Evolutionary conservation across 2,888 invertebrate genomes (phyloP).

Genomic region (Tholera decimalis): DNA sequence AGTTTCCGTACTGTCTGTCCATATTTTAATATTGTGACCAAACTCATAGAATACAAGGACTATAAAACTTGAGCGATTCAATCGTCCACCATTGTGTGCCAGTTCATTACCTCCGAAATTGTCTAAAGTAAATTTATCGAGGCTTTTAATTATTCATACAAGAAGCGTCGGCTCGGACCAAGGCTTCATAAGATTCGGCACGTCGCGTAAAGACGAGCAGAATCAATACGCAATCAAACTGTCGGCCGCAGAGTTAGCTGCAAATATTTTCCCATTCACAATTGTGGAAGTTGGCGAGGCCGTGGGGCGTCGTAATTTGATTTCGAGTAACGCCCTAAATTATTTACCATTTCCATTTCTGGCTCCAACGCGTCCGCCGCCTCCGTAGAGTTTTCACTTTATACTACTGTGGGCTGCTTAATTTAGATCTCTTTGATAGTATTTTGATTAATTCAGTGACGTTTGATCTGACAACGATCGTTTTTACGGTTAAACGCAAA

Average conservation of each 20-base stretch:
- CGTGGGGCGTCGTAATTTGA: constrained; percentile 67
- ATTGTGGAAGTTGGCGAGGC: constrained; percentile 64
- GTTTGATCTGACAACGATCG: constrained; percentile 22
- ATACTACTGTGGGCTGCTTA: constrained; percentile 44
- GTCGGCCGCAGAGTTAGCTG: constrained; percentile 76
- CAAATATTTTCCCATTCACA: constrained; percentile 78
- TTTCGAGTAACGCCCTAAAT: constrained; percentile 75
- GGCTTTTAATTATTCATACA: constrained; percentile 58
- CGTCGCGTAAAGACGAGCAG: constrained; percentile 63
- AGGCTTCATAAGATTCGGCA: constrained; percentile 40
- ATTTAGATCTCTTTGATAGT: constrained; percentile 43
- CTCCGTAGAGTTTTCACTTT: constrained; percentile 53
- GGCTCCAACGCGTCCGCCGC: constrained; percentile 56
- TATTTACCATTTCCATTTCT: constrained; percentile 70
- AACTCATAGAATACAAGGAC: constrained; percentile 13
- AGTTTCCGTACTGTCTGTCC: too few relatives aligned
- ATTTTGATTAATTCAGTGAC: constrained; percentile 33
- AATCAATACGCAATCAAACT: constrained; percentile 82
- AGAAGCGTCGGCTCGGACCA: constrained; percentile 25
- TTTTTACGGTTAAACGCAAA: constrained; percentile 1
- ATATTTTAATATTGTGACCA: too few relatives aligned
- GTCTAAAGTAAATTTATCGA: constrained; percentile 27
- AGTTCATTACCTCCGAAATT: constrained; percentile 39
- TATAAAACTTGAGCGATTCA: neutral
- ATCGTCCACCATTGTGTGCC: constrained; percentile 19